These are phyloP conservation scores for Odocoileus hemionus DNA, from an alignment of 2,113 vertebrate genomes.

Conservation along the genomic window DNA sequence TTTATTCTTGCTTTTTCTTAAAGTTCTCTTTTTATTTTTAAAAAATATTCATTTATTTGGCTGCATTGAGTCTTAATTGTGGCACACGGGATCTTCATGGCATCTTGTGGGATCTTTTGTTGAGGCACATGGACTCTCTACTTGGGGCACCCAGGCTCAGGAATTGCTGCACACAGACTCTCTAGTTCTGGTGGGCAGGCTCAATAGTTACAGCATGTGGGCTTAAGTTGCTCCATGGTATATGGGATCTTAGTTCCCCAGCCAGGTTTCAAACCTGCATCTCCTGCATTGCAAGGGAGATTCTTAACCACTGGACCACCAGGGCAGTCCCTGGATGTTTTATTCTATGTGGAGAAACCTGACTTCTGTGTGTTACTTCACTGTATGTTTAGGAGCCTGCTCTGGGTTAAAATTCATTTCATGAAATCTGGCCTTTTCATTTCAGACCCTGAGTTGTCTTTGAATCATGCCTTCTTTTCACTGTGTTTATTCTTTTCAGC, in stretches of 20 bases:
- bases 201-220: neutral
- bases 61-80: neutral
- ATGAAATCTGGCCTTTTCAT: neutral
- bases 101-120: neutral
- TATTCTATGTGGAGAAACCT: neutral
- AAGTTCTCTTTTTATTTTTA: neutral
- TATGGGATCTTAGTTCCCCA: neutral
- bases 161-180: neutral
- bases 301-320: neutral
- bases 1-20: neutral
- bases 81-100: neutral
- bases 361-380: neutral
- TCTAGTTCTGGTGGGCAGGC: neutral
- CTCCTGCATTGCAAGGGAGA: neutral
- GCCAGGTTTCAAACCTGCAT: neutral
- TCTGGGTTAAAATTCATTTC: neutral
- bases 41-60: neutral
- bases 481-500: neutral
- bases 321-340: neutral
- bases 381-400: neutral
- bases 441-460: neutral
- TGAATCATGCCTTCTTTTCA: neutral
- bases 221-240: neutral
- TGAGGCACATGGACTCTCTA: neutral
- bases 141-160: neutral